Evolutionary conservation across 1,140 invertebrate genomes (phyloP).

Genomic region (Drosophila littoralis): DNA sequence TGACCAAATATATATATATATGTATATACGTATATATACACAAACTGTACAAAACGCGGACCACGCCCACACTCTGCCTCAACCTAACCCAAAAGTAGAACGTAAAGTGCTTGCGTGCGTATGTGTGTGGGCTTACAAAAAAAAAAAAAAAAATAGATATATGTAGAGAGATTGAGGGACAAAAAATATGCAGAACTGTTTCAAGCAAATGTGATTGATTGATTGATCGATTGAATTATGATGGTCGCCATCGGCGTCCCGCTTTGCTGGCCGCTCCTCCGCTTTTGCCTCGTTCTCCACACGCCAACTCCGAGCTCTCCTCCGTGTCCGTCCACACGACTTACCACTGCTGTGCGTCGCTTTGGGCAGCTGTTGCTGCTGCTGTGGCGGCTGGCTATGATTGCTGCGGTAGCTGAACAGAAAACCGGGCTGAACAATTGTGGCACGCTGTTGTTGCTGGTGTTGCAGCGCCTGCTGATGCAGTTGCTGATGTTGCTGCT

Average conservation of each 20-base stretch:
- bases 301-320: slow-evolving; percentile 16
- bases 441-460: slow-evolving; percentile 68
- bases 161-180: neutral
- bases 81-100: slow-evolving; percentile 18
- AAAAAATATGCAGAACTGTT: slow-evolving; percentile 9
- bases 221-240: slow-evolving; percentile 8
- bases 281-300: slow-evolving; percentile 25
- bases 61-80: slow-evolving; percentile 23
- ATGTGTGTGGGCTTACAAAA: slow-evolving; percentile 33
- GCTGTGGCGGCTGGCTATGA: slow-evolving; percentile 61
- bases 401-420: slow-evolving; percentile 75
- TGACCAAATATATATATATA: slow-evolving; percentile 21
- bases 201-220: slow-evolving; percentile 22
- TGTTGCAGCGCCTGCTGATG: slow-evolving; percentile 59
- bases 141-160: slow-evolving; percentile 2
- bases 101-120: slow-evolving; percentile 49
- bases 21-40: slow-evolving; percentile 26
- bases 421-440: slow-evolving; percentile 77
- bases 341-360: slow-evolving; percentile 78
- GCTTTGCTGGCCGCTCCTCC: slow-evolving; percentile 48
- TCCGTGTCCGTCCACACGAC: slow-evolving; percentile 39
- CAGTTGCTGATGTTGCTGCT: slow-evolving; percentile 57
- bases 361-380: slow-evolving; percentile 61
- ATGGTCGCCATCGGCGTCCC: slow-evolving; percentile 15
- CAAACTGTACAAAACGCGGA: slow-evolving; percentile 1